phyloP scores from a whole-genome alignment of 2,888 invertebrate genomes.

The Sarcophaga rosellei region DNA sequence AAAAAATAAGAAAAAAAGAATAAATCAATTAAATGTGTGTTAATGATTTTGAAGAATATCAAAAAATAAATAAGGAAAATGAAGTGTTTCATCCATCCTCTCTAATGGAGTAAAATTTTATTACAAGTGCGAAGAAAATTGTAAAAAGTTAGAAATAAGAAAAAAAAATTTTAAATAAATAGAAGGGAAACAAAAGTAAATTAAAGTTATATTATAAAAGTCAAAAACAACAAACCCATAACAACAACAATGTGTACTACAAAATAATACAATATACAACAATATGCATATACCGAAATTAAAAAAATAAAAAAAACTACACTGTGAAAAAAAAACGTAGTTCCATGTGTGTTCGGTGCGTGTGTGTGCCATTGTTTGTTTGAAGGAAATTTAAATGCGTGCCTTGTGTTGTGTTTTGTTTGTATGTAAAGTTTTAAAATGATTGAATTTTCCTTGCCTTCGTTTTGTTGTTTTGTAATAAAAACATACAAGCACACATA shows the following conservation, averaged over 20 bases:
- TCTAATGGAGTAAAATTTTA: not conserved
- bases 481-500: not conserved
- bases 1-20: conserved; percentile 8
- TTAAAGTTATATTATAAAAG: not conserved
- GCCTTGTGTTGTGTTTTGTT: conserved; percentile 28
- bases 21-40: conserved; percentile 49
- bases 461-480: conserved; percentile 52
- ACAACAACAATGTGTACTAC: conserved; percentile 5
- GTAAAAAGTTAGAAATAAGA: conserved; percentile 24
- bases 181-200: not conserved
- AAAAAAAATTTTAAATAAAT: conserved; percentile 24
- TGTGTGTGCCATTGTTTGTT: not conserved
- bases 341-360: conserved; percentile 9
- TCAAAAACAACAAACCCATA: conserved; percentile 4
- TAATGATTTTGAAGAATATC: conserved; percentile 10
- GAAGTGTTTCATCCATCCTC: not conserved
- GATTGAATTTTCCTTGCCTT: conserved; percentile 46
- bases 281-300: conserved; percentile 44
- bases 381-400: conserved; percentile 56
- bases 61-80: not conserved
- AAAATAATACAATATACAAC: conserved; percentile 19
- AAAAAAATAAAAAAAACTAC: conserved; percentile 10
- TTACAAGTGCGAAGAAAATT: conserved; percentile 20
- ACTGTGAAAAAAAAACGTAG: not conserved
- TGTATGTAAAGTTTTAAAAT: conserved; percentile 43